Evolutionary conservation across 2,797 vertebrate genomes (phyloP).

Genomic region (Squalus acanthias): DNA sequence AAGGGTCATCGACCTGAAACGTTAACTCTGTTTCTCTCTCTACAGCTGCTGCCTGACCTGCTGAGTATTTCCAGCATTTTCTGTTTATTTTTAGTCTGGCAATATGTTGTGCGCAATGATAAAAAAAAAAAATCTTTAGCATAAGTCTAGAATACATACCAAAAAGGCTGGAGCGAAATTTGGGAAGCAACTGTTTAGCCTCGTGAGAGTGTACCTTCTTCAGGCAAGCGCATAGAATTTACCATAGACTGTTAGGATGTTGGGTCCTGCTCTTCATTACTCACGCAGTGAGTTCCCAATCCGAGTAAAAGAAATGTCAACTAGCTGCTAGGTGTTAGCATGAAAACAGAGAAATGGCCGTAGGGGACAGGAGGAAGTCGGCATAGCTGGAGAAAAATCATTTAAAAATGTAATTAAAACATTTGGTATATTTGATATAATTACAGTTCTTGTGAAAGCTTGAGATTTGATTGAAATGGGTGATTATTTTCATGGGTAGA

Average conservation of each 20-base stretch:
- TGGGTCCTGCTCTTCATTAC: neutral
- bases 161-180: neutral
- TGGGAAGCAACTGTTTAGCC: neutral
- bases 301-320: neutral
- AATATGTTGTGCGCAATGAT: neutral
- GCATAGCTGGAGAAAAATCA: neutral
- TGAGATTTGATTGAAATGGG: neutral
- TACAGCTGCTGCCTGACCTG: too few relatives aligned
- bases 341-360: neutral
- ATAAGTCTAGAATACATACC: neutral
- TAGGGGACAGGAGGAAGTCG: neutral
- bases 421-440: neutral
- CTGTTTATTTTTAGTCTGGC: too few relatives aligned
- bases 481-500: neutral
- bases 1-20: too few relatives aligned
- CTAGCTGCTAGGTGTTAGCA: neutral
- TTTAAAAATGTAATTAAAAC: neutral
- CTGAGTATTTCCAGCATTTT: too few relatives aligned
- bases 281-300: neutral
- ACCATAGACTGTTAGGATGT: neutral
- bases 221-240: neutral
- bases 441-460: neutral
- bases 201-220: neutral
- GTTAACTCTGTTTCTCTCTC: too few relatives aligned
- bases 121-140: neutral